A percentile compares a stretch with the other conserved stretches of the same genome.
Conservation (phyloP, 92 coral and sea anemone genomes). For the Ricordea florida region DNA sequence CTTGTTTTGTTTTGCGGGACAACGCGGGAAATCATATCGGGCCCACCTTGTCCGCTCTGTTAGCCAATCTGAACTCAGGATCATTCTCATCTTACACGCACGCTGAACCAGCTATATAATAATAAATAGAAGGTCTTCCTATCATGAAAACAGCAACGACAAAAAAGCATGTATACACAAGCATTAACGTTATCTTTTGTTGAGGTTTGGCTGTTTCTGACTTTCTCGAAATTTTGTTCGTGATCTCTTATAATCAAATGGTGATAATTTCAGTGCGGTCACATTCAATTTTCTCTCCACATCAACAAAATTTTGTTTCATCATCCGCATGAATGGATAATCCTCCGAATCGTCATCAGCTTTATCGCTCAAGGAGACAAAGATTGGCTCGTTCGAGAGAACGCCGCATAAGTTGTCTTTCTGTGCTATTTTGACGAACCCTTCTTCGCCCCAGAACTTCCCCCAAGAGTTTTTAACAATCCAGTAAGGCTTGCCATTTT, state of each 20-base stretch:
- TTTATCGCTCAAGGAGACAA: constrained; percentile 64
- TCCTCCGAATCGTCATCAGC: constrained; percentile 5
- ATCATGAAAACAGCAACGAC: too few species aligned
- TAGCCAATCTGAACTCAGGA: too few species aligned
- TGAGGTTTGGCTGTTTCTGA: not conserved
- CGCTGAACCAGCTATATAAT: too few species aligned
- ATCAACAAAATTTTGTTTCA: constrained; percentile 36
- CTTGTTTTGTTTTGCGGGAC: too few species aligned
- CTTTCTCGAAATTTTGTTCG: constrained; percentile 13
- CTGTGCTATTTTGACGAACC: constrained; percentile 75
- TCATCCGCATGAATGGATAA: constrained; percentile 78
- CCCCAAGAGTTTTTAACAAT: constrained; percentile 96
- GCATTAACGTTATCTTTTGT: too few species aligned
- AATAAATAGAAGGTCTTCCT: too few species aligned
- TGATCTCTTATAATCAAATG: constrained; percentile 87
- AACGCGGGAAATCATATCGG: too few species aligned
- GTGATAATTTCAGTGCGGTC: constrained; percentile 63
- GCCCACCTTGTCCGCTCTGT: too few species aligned
- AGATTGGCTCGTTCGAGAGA: constrained; percentile 80
- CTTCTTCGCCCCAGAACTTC: constrained; percentile 89
- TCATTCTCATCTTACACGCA: too few species aligned
- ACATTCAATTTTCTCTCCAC: constrained; percentile 40
- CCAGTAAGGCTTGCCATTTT: constrained; percentile 76
- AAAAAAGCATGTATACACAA: too few species aligned
- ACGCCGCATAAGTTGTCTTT: constrained; percentile 84